Percentiles rank a stretch among this genome's conserved stretches.
Conservation (phyloP, 2,888 invertebrate genomes). For the Cephus nigrinus region DNA sequence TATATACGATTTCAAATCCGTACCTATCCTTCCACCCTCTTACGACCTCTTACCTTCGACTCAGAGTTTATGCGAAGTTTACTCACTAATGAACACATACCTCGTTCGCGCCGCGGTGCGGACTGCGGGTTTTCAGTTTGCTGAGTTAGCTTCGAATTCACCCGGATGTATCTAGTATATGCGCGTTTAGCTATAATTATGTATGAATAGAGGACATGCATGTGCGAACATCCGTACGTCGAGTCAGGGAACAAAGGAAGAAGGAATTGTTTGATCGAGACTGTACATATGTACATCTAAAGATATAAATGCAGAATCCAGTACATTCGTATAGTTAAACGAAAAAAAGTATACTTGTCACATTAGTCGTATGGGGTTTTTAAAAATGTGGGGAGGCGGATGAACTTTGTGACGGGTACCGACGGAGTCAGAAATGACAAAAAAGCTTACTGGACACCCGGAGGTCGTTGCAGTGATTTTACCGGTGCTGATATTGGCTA, state of each 20-base stretch:
- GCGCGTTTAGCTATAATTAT: neutral
- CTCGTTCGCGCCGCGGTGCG: neutral
- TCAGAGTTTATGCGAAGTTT: conserved; percentile 4
- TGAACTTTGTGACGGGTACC: neutral
- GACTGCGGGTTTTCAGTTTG: neutral
- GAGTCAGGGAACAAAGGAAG: neutral
- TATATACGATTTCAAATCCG: conserved; percentile 13
- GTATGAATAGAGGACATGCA: neutral
- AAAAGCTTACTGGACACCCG: neutral
- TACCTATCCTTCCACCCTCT: neutral
- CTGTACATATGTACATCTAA: neutral
- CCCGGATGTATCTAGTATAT: neutral
- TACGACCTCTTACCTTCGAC: neutral
- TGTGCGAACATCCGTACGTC: neutral
- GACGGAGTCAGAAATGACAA: neutral
- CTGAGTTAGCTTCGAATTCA: neutral
- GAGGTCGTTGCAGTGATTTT: neutral
- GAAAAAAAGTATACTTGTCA: neutral
- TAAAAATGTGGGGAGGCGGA: neutral
- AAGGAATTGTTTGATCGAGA: neutral
- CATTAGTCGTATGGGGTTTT: neutral
- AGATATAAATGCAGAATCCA: neutral
- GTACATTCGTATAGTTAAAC: neutral
- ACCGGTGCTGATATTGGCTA: neutral
- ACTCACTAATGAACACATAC: conserved; percentile 10